Evolutionary conservation across 2,113 vertebrate genomes (phyloP).

Genomic region (Notothenia rossii): DNA sequence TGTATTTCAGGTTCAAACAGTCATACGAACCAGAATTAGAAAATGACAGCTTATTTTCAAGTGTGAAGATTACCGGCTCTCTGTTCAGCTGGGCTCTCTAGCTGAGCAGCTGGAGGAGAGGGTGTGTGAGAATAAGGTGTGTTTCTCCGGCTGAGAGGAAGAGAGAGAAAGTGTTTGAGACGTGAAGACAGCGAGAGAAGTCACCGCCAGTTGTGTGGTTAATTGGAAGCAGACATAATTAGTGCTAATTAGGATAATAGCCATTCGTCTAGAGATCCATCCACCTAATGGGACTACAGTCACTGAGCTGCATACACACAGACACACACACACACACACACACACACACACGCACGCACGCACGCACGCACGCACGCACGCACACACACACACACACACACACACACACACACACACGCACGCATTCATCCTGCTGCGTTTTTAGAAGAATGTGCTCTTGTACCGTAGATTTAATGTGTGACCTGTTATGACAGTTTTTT

Average conservation of each 20-base stretch:
- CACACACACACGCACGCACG: slow-evolving; percentile 11
- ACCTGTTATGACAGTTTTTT: slow-evolving; percentile 3
- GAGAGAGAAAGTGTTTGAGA: slow-evolving; percentile 8
- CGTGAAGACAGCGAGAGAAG: slow-evolving; percentile 43
- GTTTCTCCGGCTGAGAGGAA: slow-evolving; percentile 19
- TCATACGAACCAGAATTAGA: slow-evolving; percentile 33
- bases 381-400: slow-evolving; percentile 35
- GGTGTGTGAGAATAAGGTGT: slow-evolving; percentile 25
- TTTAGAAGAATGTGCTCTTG: slow-evolving; percentile 21
- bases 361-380: neutral
- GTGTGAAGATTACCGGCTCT: slow-evolving; percentile 26
- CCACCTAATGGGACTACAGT: slow-evolving; percentile 74
- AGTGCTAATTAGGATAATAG: slow-evolving; percentile 81
- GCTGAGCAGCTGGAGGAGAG: slow-evolving; percentile 32
- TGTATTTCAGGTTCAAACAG: slow-evolving; percentile 33
- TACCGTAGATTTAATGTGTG: slow-evolving; percentile 14
- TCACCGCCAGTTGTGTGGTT: slow-evolving; percentile 67
- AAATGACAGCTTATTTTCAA: slow-evolving; percentile 32
- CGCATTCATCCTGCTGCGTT: slow-evolving; percentile 34
- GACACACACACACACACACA: slow-evolving; percentile 11
- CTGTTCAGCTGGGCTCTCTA: slow-evolving; percentile 7
- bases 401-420: neutral
- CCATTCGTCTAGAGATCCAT: slow-evolving; percentile 76
- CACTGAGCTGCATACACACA: slow-evolving; percentile 41
- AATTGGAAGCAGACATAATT: slow-evolving; percentile 77